Base-by-base conservation (phyloP, 2,113 vertebrate genomes). In the Athene cunicularia region DNA sequence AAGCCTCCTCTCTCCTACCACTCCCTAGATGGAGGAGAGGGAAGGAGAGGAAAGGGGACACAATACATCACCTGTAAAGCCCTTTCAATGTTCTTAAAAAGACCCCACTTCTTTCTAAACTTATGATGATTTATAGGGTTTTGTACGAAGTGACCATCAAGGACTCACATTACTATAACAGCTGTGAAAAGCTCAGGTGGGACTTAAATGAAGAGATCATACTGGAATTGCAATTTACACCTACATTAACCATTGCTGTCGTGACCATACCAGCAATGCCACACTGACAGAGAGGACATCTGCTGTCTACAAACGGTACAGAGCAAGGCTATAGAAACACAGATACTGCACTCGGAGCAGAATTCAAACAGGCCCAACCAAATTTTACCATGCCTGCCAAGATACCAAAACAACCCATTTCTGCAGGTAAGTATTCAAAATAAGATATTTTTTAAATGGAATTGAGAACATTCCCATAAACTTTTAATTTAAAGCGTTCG, bases 331-430 rank as follows among this genome's bases (percentile, higher is more conserved):
- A 17, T 2, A 87, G 35, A 37, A 66, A 85, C 9, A 58, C 1
- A 5, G 17, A 43, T 2, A 33, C 1, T 18, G 53, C 33, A 49
- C 50, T 62, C 1, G 0, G 14, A 90, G 53, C 20, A 74, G 12
- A 91, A 94, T 43, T 21, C 26, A 74, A 67, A 77, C 0, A 8
- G 24, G 37, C 5, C 3, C 1, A 76, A 55, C 2, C 11, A 64
- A 32, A 47, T 67, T 70, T 70, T 53, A 76, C 3, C 13, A 21
- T 12, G 8, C 55, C 45, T 49, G 49, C 11, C 49, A 90, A 32
- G 33, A 76, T 18, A 64, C 7, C n/a, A 89, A 11, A 56, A 83
- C 76, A 68, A 30, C 43, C 43, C 8, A 41, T 47, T 43, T 89
- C n/a, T 72, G 28, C 11, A 37, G 6, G 0, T 41, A 62, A 64